Percentiles rank a stretch among this genome's conserved stretches.
Evolutionary conservation across 2,113 vertebrate genomes (phyloP).

Genomic region (Cathartes aura): DNA sequence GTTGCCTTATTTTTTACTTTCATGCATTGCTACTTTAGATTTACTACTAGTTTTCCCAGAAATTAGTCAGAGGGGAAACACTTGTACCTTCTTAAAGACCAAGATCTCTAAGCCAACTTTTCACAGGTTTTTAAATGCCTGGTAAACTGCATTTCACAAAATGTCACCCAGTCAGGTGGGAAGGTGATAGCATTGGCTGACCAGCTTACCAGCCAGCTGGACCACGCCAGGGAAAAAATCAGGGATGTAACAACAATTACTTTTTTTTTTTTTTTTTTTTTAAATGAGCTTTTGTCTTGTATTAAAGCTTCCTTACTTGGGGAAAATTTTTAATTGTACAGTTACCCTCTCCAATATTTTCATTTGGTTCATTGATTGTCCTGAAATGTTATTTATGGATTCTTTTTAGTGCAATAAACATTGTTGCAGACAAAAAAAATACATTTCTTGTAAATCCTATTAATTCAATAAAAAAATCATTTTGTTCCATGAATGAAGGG

Average conservation of each 20-base stretch:
- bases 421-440: slow-evolving; percentile 21
- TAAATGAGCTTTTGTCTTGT: background rate
- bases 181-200: background rate
- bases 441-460: slow-evolving; percentile 55
- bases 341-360: background rate
- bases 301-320: background rate
- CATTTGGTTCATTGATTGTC: slow-evolving; percentile 26
- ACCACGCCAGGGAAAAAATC: slow-evolving; percentile 1
- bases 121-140: background rate
- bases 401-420: slow-evolving; percentile 60
- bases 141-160: background rate
- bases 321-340: background rate
- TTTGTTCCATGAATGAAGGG: background rate
- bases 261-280: background rate
- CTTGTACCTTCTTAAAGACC: background rate
- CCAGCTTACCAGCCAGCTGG: background rate
- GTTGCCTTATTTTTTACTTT: slow-evolving; percentile 57
- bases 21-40: background rate
- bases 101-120: background rate
- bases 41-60: background rate
- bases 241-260: slow-evolving; percentile 31
- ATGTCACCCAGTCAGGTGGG: background rate
- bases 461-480: slow-evolving; percentile 71
- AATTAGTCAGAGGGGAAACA: background rate
- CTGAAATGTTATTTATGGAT: slow-evolving; percentile 59